A percentile compares a stretch with the other conserved stretches of the same genome.
phyloP scores from a whole-genome alignment of 2,797 vertebrate species.

The Neomorphus geoffroyi region DNA sequence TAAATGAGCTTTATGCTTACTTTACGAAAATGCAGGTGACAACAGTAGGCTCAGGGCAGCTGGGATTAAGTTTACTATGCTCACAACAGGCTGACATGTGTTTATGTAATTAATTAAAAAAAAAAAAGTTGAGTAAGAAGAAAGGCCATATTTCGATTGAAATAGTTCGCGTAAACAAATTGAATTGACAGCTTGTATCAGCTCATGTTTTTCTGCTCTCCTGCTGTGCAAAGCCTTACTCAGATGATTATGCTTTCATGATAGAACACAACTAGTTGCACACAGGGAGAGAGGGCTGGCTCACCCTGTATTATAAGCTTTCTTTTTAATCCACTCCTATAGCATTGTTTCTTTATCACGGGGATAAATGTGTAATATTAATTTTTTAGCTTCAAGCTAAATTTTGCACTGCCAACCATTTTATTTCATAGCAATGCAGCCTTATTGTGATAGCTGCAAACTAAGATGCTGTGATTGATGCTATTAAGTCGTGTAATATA shows the following conservation, averaged over 20 bases:
- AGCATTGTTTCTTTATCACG: not conserved
- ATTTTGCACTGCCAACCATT: not conserved
- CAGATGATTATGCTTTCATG: not conserved
- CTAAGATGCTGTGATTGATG: not conserved
- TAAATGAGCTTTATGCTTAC: not conserved
- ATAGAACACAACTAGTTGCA: not conserved
- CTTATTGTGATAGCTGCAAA: not conserved
- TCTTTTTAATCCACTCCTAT: not conserved
- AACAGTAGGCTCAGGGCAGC: not conserved
- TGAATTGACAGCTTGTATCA: slow-evolving; percentile 1
- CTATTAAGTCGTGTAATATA: not conserved
- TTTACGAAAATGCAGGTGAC: not conserved
- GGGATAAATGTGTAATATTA: not conserved
- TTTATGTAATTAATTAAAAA: not conserved
- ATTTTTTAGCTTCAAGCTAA: not conserved
- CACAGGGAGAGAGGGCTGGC: not conserved
- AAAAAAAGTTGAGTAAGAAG: not conserved
- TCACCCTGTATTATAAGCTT: not conserved
- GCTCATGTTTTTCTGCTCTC: not conserved
- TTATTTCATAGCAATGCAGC: not conserved
- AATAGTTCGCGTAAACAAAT: not conserved
- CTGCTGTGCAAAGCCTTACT: not conserved
- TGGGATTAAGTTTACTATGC: not conserved
- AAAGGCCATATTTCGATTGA: not conserved
- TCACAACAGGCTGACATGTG: not conserved